A percentile compares a stretch with the other conserved stretches of the same genome.
phyloP scores from a whole-genome alignment of 2,113 vertebrate genomes.

The Dasyornis broadbenti region DNA sequence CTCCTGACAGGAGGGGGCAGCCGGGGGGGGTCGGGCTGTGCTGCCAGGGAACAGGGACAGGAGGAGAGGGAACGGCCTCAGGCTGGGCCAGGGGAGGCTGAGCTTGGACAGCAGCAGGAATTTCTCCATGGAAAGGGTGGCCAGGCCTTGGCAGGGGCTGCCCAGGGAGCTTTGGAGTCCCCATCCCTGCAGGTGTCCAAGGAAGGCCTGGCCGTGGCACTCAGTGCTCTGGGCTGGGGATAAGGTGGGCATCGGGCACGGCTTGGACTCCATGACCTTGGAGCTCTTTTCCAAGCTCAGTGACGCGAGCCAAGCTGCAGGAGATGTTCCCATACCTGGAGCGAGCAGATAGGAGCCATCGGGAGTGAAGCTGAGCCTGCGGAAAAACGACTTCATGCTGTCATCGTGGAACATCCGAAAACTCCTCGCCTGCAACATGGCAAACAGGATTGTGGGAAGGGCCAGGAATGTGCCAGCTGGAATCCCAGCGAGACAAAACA shows the following conservation, averaged over 20 bases:
- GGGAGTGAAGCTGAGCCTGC: conserved; percentile 90
- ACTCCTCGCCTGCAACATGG: conserved; percentile 76
- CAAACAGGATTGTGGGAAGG: background rate
- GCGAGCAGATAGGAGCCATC: conserved; percentile 91
- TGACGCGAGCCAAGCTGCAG: rapidly evolving
- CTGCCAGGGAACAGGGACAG: background rate
- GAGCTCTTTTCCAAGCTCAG: background rate
- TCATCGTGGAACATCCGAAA: conserved; percentile 96
- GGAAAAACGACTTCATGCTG: conserved; percentile 97
- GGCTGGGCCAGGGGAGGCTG: background rate
- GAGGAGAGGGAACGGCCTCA: background rate
- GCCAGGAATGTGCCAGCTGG: background rate
- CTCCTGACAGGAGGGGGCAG: background rate
- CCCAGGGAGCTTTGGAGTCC: background rate
- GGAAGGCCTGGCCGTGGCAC: background rate
- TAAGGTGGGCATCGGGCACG: rapidly evolving
- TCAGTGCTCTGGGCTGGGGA: background rate
- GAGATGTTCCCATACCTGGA: conserved; percentile 72
- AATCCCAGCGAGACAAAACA: background rate
- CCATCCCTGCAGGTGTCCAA: background rate
- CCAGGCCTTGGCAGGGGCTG: background rate
- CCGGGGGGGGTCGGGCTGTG: background rate
- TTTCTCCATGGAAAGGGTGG: rapidly evolving
- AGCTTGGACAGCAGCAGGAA: rapidly evolving
- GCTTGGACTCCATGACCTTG: rapidly evolving